phyloP scores from a whole-genome alignment of 2,888 invertebrate species.

The Drosophila melanosoma region DNA sequence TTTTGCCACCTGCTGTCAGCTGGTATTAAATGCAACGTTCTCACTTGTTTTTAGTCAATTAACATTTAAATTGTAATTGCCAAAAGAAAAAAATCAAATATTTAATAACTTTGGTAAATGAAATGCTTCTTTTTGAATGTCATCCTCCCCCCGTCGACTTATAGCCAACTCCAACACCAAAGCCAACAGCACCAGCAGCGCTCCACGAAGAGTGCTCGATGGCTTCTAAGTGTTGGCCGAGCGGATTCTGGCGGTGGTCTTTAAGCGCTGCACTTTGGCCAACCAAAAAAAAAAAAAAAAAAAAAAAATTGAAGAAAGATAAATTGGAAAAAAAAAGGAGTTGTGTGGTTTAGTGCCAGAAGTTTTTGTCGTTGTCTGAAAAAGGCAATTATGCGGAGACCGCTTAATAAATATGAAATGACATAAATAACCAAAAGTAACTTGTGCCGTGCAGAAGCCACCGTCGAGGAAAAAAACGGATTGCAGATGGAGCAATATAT shows the following conservation, averaged over 20 bases:
- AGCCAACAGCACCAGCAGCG: conserved; percentile 1
- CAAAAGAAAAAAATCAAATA: background rate
- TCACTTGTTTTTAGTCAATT: background rate
- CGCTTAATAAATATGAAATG: conserved; percentile 76
- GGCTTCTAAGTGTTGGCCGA: conserved; percentile 42
- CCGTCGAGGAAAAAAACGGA: background rate
- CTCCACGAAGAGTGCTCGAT: conserved; percentile 33
- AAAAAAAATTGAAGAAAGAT: background rate
- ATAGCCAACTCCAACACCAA: conserved; percentile 2
- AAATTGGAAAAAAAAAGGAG: background rate
- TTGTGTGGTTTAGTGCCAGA: background rate
- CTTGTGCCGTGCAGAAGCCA: conserved; percentile 12
- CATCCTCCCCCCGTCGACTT: conserved; percentile 34
- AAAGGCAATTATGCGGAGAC: conserved; percentile 67
- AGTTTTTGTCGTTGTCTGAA: conserved; percentile 23
- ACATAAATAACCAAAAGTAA: conserved; percentile 71
- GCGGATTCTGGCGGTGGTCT: conserved; percentile 20
- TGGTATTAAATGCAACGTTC: background rate
- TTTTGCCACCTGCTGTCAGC: background rate
- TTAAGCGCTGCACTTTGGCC: conserved; percentile 39
- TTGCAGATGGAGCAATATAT: background rate
- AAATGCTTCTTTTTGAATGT: conserved; percentile 35
- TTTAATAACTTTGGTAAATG: conserved; percentile 43
- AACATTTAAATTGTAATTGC: background rate
- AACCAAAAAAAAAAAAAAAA: conserved; percentile 1